phyloP scores from a whole-genome alignment of 2,888 invertebrate species.

The Oligia strigilis region DNA sequence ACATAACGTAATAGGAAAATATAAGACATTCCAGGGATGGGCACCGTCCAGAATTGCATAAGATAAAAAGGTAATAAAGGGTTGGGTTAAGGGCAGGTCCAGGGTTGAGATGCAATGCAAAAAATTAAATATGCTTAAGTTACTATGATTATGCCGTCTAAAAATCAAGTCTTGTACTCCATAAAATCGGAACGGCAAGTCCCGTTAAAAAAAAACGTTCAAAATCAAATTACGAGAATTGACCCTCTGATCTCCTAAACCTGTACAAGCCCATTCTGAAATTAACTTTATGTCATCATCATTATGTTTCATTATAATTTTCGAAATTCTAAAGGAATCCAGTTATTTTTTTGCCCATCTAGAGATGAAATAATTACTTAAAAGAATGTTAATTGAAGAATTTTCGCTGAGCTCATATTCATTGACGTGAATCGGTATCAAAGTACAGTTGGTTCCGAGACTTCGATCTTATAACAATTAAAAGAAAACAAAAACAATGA shows the following conservation, averaged over 20 bases:
- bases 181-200: background rate
- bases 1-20: too few relatives aligned
- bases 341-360: background rate
- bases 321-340: slow-evolving; percentile 25
- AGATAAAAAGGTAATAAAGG: background rate
- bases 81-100: background rate
- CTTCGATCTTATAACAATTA: background rate
- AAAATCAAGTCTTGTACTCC: background rate
- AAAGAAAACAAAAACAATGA: background rate
- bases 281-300: background rate
- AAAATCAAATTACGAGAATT: too few relatives aligned
- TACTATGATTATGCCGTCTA: background rate
- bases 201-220: too few relatives aligned
- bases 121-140: background rate
- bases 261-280: background rate
- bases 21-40: too few relatives aligned
- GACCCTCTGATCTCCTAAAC: background rate
- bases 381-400: slow-evolving; percentile 36
- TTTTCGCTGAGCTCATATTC: slow-evolving; percentile 20
- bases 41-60: background rate
- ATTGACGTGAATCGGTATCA: slow-evolving; percentile 6
- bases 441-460: slow-evolving; percentile 5
- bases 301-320: slow-evolving; percentile 5
- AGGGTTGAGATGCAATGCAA: background rate
- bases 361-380: slow-evolving; percentile 16